Evolutionary conservation across 2,888 invertebrate genomes (phyloP).

Genomic region (Ophion ventricosus): DNA sequence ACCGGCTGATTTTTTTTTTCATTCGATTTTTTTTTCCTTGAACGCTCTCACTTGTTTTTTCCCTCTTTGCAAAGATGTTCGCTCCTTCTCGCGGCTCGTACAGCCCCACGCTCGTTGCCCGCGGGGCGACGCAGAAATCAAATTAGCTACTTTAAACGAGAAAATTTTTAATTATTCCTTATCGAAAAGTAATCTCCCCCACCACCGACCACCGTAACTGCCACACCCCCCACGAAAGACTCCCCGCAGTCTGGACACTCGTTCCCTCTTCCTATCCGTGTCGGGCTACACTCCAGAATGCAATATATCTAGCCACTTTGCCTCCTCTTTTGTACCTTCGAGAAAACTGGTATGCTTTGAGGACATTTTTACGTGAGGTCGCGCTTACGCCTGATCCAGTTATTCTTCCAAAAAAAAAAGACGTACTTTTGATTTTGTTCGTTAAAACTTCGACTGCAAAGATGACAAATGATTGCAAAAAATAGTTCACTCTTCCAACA

Average conservation of each 20-base stretch:
- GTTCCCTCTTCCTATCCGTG: slow-evolving; percentile 53
- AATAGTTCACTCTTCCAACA: too few relatives aligned
- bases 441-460: too few relatives aligned
- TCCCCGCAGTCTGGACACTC: slow-evolving; percentile 52
- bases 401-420: too few relatives aligned
- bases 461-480: too few relatives aligned
- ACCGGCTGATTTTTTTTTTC: slow-evolving; percentile 40
- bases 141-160: slow-evolving; percentile 83
- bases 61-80: slow-evolving; percentile 32
- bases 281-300: slow-evolving; percentile 55
- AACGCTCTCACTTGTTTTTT: slow-evolving; percentile 20
- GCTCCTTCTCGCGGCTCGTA: slow-evolving; percentile 20
- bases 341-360: slow-evolving; percentile 33
- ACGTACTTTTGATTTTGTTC: too few relatives aligned
- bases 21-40: slow-evolving; percentile 26
- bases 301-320: slow-evolving; percentile 58
- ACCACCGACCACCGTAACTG: slow-evolving; percentile 51
- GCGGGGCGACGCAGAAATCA: slow-evolving; percentile 74
- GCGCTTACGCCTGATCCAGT: neutral
- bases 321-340: slow-evolving; percentile 38
- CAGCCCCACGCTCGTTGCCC: too few relatives aligned
- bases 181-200: slow-evolving; percentile 83
- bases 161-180: slow-evolving; percentile 84
- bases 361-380: slow-evolving; percentile 32
- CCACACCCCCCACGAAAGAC: slow-evolving; percentile 47